Evolutionary conservation across 2,797 vertebrate genomes (phyloP).

Genomic region (Malacoraja senta): DNA sequence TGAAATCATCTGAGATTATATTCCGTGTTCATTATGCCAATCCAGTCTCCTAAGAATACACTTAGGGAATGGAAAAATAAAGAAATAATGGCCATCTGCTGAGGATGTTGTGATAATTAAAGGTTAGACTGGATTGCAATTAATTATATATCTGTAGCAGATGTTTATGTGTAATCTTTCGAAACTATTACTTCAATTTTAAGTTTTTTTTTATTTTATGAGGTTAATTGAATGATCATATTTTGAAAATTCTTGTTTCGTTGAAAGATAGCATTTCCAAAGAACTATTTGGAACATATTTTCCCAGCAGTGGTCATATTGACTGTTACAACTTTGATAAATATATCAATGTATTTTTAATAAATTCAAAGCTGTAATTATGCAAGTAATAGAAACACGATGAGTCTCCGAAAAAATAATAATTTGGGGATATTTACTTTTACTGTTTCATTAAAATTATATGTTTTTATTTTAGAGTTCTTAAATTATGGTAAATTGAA

Average conservation of each 20-base stretch:
- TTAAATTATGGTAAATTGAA: too few relatives aligned
- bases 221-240: neutral
- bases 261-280: neutral
- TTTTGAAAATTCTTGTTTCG: neutral
- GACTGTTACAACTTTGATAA: neutral
- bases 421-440: too few relatives aligned
- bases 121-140: neutral
- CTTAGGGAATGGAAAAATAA: neutral
- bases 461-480: too few relatives aligned
- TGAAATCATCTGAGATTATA: conserved; percentile 22
- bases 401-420: too few relatives aligned
- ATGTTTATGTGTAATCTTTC: neutral
- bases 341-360: neutral
- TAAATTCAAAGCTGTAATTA: neutral
- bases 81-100: neutral
- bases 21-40: conserved; percentile 3
- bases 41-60: neutral
- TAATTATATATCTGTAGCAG: neutral
- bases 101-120: neutral
- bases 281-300: neutral
- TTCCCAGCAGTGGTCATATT: neutral
- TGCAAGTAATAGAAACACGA: neutral
- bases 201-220: neutral
- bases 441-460: too few relatives aligned
- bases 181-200: neutral